These are phyloP conservation scores for Gouania willdenowi DNA, from an alignment of 2,797 vertebrate genomes.

Conservation along the genomic window DNA sequence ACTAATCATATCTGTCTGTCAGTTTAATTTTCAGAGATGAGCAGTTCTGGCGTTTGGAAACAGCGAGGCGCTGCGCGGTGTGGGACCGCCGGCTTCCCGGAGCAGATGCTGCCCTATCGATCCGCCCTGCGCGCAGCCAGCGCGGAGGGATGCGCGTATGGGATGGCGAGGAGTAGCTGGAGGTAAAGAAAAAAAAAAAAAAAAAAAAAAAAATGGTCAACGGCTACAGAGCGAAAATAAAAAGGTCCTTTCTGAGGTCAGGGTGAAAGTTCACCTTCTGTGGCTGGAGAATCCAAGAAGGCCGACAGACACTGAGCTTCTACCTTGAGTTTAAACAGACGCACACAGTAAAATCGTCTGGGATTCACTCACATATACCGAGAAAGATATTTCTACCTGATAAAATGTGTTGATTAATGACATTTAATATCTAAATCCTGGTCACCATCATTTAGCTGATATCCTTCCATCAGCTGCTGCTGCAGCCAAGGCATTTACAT, in stretches of 20 bases:
- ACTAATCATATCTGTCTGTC: slow-evolving; percentile 74
- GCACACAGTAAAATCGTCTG: too few species aligned
- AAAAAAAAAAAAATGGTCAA: slow-evolving; percentile 71
- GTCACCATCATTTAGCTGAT: slow-evolving; percentile 6
- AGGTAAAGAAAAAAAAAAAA: too few species aligned
- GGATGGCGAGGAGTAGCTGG: slow-evolving; percentile 60
- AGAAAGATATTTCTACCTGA: neutral
- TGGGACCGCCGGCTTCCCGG: slow-evolving; percentile 73
- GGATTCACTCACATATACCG: too few species aligned
- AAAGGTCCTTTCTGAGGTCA: slow-evolving; percentile 54
- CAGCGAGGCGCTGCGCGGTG: slow-evolving; percentile 62
- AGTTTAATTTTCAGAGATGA: slow-evolving; percentile 80
- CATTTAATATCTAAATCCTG: neutral
- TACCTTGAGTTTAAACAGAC: too few species aligned
- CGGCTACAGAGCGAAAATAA: slow-evolving; percentile 55
- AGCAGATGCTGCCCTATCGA: slow-evolving; percentile 82
- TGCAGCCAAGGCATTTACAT: slow-evolving; percentile 40
- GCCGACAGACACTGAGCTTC: slow-evolving; percentile 46
- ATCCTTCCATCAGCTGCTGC: slow-evolving; percentile 6
- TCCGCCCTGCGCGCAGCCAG: slow-evolving; percentile 60
- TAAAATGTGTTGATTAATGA: neutral
- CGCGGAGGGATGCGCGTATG: slow-evolving; percentile 44
- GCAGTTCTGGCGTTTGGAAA: slow-evolving; percentile 70
- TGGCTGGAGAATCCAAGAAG: slow-evolving; percentile 54
- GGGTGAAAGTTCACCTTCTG: slow-evolving; percentile 77